Evolutionary conservation across 2,888 invertebrate genomes (phyloP).

Genomic region (Trichogramma dendrolimi): DNA sequence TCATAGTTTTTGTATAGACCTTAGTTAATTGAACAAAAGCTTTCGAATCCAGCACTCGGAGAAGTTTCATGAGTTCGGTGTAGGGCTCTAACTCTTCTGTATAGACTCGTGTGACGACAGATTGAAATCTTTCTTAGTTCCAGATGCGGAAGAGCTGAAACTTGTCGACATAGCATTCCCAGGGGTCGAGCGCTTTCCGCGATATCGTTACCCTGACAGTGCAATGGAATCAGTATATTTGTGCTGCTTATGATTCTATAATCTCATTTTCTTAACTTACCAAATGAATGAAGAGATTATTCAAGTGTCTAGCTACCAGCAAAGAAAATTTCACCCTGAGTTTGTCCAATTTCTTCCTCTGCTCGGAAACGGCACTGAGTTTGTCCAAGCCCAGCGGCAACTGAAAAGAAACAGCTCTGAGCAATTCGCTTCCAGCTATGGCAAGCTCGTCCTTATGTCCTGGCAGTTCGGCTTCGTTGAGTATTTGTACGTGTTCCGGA

Average conservation of each 20-base stretch:
- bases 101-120: conserved; percentile 75
- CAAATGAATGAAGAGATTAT: conserved; percentile 91
- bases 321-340: conserved; percentile 76
- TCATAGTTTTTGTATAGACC: conserved; percentile 78
- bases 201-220: conserved; percentile 63
- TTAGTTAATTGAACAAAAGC: conserved; percentile 77
- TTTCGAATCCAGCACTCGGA: conserved; percentile 79
- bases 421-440: conserved; percentile 68
- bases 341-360: conserved; percentile 72
- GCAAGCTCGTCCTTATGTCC: conserved; percentile 63
- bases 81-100: conserved; percentile 85
- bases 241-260: not conserved
- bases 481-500: conserved; percentile 61
- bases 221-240: conserved; percentile 10
- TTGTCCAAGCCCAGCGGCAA: conserved; percentile 46
- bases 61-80: conserved; percentile 87
- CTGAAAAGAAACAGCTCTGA: conserved; percentile 63
- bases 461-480: conserved; percentile 70
- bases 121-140: conserved; percentile 56
- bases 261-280: conserved; percentile 45
- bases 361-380: conserved; percentile 76
- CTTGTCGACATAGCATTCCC: conserved; percentile 16
- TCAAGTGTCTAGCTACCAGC: conserved; percentile 82
- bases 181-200: conserved; percentile 55
- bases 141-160: conserved; percentile 34